phyloP scores from a whole-genome alignment of 2,797 vertebrate species.

The Galagoides demidoff region DNA sequence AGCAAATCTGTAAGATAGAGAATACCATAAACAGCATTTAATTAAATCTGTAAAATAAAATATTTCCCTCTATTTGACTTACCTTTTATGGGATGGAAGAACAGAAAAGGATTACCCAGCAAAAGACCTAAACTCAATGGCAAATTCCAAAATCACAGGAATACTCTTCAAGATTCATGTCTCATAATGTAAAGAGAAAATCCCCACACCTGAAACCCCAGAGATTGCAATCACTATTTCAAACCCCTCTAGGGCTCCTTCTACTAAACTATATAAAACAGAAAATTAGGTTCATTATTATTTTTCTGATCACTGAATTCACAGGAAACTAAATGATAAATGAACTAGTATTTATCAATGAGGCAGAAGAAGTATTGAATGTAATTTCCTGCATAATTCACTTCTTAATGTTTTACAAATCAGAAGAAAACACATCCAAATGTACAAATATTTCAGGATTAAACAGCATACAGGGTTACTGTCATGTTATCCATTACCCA shows the following conservation, averaged over 20 bases:
- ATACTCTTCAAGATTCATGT: neutral
- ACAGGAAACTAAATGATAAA: conserved; percentile 20
- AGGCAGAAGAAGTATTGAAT: conserved; percentile 20
- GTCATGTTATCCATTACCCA: neutral
- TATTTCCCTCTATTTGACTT: neutral
- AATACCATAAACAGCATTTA: conserved; percentile 19
- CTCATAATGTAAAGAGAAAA: neutral
- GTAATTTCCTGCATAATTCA: neutral
- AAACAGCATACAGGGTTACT: neutral
- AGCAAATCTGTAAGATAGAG: conserved; percentile 91
- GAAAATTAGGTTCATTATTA: neutral
- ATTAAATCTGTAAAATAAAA: neutral
- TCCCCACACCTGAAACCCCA: neutral
- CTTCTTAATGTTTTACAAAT: neutral
- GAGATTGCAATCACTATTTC: neutral
- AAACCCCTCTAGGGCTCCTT: neutral
- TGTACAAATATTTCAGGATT: conserved; percentile 11
- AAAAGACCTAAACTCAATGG: neutral
- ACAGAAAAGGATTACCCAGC: neutral
- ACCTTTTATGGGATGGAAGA: neutral
- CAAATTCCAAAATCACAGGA: neutral
- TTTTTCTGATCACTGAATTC: conserved; percentile 57
- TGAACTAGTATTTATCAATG: conserved; percentile 18
- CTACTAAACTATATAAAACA: conserved; percentile 13
- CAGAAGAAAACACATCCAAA: conserved; percentile 42